Conservation (phyloP, 2,113 vertebrate genomes). For the Lophura nycthemera region DNA sequence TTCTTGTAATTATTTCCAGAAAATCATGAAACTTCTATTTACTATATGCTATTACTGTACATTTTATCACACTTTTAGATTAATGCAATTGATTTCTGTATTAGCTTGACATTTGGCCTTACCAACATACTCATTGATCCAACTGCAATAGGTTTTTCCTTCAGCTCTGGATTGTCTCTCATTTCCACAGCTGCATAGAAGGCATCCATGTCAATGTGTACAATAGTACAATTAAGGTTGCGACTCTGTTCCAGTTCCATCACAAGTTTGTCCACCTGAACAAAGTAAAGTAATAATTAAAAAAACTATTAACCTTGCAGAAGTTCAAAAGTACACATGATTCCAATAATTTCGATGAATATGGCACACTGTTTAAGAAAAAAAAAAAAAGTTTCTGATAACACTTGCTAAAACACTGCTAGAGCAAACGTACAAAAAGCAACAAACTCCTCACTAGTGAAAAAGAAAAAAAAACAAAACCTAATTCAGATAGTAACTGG, state of each 20-base stretch:
- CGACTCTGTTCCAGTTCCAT: constrained; percentile 85
- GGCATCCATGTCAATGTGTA: constrained; percentile 98
- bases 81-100: not conserved
- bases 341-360: not conserved
- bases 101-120: constrained; percentile 42
- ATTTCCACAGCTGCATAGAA: constrained; percentile 98
- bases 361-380: not conserved
- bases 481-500: not conserved
- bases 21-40: not conserved
- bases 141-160: constrained; percentile 93
- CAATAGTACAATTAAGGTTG: constrained; percentile 86
- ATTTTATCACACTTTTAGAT: not conserved
- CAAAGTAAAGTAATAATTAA: not conserved
- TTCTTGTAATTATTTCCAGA: not conserved
- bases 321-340: not conserved
- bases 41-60: not conserved
- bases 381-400: not conserved
- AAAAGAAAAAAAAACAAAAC: not conserved
- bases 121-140: constrained; percentile 97
- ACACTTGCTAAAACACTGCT: not conserved
- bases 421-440: not conserved
- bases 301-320: not conserved
- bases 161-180: constrained; percentile 92
- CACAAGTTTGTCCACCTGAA: constrained; percentile 85
- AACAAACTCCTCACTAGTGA: rapidly evolving